Percentiles rank a stretch among this genome's conserved stretches.
These are phyloP conservation scores for Spongilla lacustris DNA, from an alignment of 37 sponge, comb jelly and placozoan species.

Conservation along the genomic window DNA sequence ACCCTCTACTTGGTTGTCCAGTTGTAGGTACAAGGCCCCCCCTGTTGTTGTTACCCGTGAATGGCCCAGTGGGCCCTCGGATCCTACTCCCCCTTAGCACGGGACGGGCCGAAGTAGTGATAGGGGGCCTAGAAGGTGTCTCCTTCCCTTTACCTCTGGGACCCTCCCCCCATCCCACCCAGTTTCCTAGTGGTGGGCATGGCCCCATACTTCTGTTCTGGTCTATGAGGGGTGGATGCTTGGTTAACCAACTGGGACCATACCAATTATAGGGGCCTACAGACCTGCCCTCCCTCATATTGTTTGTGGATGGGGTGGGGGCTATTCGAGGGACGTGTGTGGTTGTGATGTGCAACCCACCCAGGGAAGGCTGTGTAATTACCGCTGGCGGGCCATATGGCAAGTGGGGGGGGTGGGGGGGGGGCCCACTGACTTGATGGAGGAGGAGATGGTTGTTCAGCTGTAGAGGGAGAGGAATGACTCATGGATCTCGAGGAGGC, in stretches of 20 bases:
- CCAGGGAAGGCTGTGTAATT: conserved; percentile 1
- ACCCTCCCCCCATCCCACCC: not conserved
- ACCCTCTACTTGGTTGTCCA: conserved; percentile 1
- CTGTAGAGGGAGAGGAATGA: conserved; percentile 1
- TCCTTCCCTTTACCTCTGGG: conserved; percentile 1
- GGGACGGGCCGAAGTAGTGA: not conserved
- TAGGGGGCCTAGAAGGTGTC: conserved; percentile 1
- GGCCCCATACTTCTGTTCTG: not conserved
- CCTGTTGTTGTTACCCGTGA: conserved; percentile 1
- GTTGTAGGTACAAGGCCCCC: conserved; percentile 1
- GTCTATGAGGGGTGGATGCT: conserved; percentile 1
- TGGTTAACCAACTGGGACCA: conserved; percentile 1
- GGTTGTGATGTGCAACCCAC: conserved; percentile 1
- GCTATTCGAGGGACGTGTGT: conserved; percentile 1
- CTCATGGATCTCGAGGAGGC: conserved; percentile 1
- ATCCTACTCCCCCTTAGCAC: not conserved
- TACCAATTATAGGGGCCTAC: conserved; percentile 1
- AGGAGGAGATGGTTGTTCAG: conserved; percentile 1
- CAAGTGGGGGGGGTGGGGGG: not conserved
- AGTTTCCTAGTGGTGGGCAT: not conserved
- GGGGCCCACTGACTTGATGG: not conserved
- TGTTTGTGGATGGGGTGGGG: not conserved
- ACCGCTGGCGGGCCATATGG: conserved; percentile 1
- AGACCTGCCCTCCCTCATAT: conserved; percentile 1
- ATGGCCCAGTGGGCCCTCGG: conserved; percentile 1